phyloP scores from a whole-genome alignment of 1,140 invertebrate species.

The Helicoverpa zea region DNA sequence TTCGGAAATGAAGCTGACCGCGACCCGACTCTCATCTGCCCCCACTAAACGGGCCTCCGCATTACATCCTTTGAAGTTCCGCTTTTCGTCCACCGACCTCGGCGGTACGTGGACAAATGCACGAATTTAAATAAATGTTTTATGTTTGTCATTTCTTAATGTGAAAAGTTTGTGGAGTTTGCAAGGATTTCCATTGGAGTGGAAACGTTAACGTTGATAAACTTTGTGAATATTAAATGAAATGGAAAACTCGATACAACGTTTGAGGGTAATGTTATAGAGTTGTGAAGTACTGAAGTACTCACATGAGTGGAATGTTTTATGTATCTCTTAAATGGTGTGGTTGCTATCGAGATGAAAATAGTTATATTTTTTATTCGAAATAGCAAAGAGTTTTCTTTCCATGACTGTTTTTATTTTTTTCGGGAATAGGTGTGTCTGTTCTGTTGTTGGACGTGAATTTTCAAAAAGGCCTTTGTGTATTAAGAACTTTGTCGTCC shows the following conservation, averaged over 20 bases:
- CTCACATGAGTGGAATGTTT: slow-evolving; percentile 17
- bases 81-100: slow-evolving; percentile 35
- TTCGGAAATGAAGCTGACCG: slow-evolving; percentile 49
- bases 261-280: slow-evolving; percentile 25
- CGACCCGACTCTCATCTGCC: slow-evolving; percentile 31
- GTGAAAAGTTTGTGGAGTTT: slow-evolving; percentile 30
- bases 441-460: no score
- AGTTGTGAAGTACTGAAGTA: slow-evolving; percentile 1
- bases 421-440: no score
- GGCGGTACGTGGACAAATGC: slow-evolving; percentile 38
- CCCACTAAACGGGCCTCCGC: slow-evolving; percentile 49
- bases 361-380: background rate
- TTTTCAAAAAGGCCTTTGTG: no score
- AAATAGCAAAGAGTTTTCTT: background rate
- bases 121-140: slow-evolving; percentile 41
- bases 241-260: slow-evolving; percentile 41
- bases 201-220: slow-evolving; percentile 45
- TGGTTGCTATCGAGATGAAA: background rate
- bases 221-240: slow-evolving; percentile 46
- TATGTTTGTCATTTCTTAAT: slow-evolving; percentile 47
- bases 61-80: slow-evolving; percentile 51
- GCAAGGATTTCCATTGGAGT: slow-evolving; percentile 38
- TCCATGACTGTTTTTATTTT: no score
- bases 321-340: slow-evolving; percentile 1
- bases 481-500: no score